Percentiles rank a stretch among this genome's conserved stretches.
phyloP scores from a whole-genome alignment of 2,888 invertebrate species.

The Spisula subtruncata region DNA sequence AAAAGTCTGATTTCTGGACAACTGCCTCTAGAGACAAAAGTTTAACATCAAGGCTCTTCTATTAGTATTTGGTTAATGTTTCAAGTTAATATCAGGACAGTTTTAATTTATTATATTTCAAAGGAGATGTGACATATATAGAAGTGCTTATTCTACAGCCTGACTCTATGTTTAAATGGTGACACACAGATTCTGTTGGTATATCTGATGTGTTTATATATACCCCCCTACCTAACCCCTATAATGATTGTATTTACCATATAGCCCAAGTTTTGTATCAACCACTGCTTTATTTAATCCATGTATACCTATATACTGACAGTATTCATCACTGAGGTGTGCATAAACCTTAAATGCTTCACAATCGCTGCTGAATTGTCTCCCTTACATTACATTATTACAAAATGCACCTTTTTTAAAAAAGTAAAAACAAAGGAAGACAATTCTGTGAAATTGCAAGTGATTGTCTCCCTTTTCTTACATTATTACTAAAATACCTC shows the following conservation, averaged over 20 bases:
- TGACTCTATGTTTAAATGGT: background rate
- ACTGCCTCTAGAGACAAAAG: too few relatives aligned
- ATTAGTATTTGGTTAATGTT: background rate
- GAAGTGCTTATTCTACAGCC: background rate
- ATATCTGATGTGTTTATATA: background rate
- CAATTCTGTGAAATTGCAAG: too few relatives aligned
- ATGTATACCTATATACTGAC: too few relatives aligned
- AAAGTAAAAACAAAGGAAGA: too few relatives aligned
- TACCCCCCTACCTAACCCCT: background rate
- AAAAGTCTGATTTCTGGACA: background rate
- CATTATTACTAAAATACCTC: too few relatives aligned
- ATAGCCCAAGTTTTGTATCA: background rate
- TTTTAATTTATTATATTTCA: background rate
- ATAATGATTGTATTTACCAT: background rate
- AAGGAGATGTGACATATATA: background rate
- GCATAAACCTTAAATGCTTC: too few relatives aligned
- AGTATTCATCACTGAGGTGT: too few relatives aligned
- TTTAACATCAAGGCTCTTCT: background rate
- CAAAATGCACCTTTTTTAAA: too few relatives aligned
- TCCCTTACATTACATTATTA: too few relatives aligned
- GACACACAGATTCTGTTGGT: background rate
- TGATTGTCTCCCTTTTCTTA: too few relatives aligned
- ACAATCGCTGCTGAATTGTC: too few relatives aligned
- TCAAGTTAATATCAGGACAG: background rate
- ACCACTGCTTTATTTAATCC: background rate